Evolutionary conservation across 2,113 vertebrate genomes (phyloP), one percentile per base, ranked within the genome.

Genomic region (Tupaia chinensis): DNA sequence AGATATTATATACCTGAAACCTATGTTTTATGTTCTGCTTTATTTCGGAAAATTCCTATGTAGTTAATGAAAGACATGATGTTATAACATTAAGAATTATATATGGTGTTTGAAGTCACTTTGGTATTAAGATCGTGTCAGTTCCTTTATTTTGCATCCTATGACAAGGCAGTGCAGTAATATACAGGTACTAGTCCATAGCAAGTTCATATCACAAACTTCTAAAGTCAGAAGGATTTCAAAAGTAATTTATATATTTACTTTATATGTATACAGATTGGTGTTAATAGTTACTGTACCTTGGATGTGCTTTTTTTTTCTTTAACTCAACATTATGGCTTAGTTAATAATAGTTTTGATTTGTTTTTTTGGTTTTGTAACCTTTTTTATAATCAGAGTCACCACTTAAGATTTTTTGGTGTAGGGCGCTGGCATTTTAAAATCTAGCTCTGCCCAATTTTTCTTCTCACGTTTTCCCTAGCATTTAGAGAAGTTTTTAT

Each of bases 1-100:
- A 19, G 15, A 91, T 44, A 54, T 76, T 72, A n/a, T 56, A 79
- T 1, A 77, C 29, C n/a, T 78, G 27, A 76, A 93, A 77, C 15
- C 25, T 63, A 68, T 56, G 94, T 94, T 81, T 68, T 72, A 68
- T n/a, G 19, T 73, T 4, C 23, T 90, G 1, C 15, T 83, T 76
- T 83, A 83, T 83, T 92, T 56, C 60, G 19, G 19, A 74, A 90
- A 87, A 63, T 81, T 87, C 17, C 32, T 61, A 68, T 70, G 53
- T 63, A 63, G 13, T 73, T 73, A 81, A 78, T 56, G 44, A 68
- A 69, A 76, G 77, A 87, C n/a, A 78, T 77, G 68, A 4, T 81
- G 14, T 89, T 96, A 27, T 34, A 32, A 29, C 86, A 34, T 87
- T 25, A 87, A 65, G 32, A 95, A 61, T 93, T 84, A n/a, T 29